Evolutionary conservation across 2,888 invertebrate species (phyloP), one percentile per base, ranked within the genome.

Genomic region (Leptinotarsa peninsularis): DNA sequence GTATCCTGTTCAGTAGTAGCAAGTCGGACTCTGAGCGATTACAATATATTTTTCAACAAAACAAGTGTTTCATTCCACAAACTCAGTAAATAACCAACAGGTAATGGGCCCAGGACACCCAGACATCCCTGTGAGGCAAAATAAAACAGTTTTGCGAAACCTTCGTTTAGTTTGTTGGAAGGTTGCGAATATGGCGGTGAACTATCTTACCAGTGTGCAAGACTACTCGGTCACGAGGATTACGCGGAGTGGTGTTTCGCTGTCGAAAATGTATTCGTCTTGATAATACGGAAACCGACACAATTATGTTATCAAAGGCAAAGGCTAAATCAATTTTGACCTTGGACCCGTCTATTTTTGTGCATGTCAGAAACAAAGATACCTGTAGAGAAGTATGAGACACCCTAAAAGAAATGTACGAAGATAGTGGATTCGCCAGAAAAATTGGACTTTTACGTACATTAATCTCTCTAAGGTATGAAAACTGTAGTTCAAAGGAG

Each of bases 381-480:
- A 76, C 77, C n/a, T 63, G 74, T 4, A 67, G 78, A 66, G 66
- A 81, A 67, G 76, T 78, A 33, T 93, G 93, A 93, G 76, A 63
- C 82, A 76, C 73, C 5, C 27, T 33, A 27, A 27, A 27, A 27
- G 4, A 27, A 5, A 27, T 27, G 27, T 27, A 27, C 27, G 4
- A 27, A 27, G 4, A 27, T 27, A 27, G 27, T 27, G 27, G 27
- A 27, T 27, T 27, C 27, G 27, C 5, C 5, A 27, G 27, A 27
- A 27, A 27, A 5, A 27, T 27, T 27, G 5, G 27, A 27, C 27
- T 5, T 27, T 27, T 27, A 27, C 27, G 5, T 27, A 5, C 5
- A 5, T 27, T 27, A 33, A 33, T 5, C 27, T 33, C 27, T 33
- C 27, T 33, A 5, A 33, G 27, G 5, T 33, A 33, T 33, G 27